Evolutionary conservation across 1,140 invertebrate genomes (phyloP).

Genomic region (Aphelinus certus): DNA sequence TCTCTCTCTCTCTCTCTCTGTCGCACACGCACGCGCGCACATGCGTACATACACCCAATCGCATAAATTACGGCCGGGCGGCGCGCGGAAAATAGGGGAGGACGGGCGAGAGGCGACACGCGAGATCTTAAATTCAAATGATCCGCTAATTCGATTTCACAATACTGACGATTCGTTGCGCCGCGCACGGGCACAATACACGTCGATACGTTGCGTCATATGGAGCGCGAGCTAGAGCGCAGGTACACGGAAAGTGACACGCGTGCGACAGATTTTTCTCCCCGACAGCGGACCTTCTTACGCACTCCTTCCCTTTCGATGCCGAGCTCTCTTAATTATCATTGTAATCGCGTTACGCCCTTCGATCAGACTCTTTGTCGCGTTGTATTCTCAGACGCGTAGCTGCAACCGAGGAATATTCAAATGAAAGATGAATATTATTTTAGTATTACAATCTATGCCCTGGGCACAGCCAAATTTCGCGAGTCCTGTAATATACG

Average conservation of each 20-base stretch:
- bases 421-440: too few relatives aligned
- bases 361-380: conserved; percentile 12
- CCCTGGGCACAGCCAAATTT: too few relatives aligned
- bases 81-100: background rate
- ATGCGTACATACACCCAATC: background rate
- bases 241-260: conserved; percentile 34
- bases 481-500: too few relatives aligned
- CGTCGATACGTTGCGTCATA: conserved; percentile 19
- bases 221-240: background rate
- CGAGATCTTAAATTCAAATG: conserved; percentile 40
- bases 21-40: background rate
- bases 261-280: conserved; percentile 34
- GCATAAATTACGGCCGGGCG: conserved; percentile 22
- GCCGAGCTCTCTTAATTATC: conserved; percentile 21
- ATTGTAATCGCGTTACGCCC: conserved; percentile 32
- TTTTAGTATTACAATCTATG: too few relatives aligned
- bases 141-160: conserved; percentile 38
- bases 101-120: too few relatives aligned
- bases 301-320: background rate
- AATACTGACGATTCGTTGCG: conserved; percentile 25
- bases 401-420: too few relatives aligned
- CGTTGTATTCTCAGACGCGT: too few relatives aligned
- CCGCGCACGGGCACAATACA: background rate
- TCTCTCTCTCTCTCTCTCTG: conserved; percentile 28
- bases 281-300: conserved; percentile 2